phyloP scores from a whole-genome alignment of 2,113 vertebrate species.

The Rutilus rutilus region DNA sequence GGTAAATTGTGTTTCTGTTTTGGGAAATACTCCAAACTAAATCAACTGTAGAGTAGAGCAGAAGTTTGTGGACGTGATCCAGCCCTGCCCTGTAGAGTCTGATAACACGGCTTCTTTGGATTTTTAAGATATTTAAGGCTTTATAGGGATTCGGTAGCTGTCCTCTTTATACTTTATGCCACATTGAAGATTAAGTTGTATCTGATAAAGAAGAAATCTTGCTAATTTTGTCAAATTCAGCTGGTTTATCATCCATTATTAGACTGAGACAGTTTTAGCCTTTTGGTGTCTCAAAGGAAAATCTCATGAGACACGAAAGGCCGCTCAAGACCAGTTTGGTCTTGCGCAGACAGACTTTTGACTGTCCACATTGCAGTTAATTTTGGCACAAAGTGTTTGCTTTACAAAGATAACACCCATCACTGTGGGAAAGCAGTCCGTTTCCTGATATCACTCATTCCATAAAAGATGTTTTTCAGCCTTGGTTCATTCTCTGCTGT shows the following conservation, averaged over 20 bases:
- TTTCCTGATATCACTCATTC: too few relatives aligned
- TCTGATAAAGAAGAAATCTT: slow-evolving; percentile 39
- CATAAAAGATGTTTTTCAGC: too few relatives aligned
- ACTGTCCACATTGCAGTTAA: not conserved
- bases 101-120: slow-evolving; percentile 10
- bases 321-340: not conserved
- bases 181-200: slow-evolving; percentile 38
- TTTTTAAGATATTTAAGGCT: slow-evolving; percentile 1
- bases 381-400: slow-evolving; percentile 17
- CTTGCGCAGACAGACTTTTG: not conserved
- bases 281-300: slow-evolving; percentile 1
- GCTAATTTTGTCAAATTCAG: slow-evolving; percentile 32
- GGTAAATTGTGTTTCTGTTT: slow-evolving; percentile 32
- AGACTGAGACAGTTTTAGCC: not conserved
- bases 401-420: not conserved
- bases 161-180: slow-evolving; percentile 18
- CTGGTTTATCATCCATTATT: slow-evolving; percentile 7
- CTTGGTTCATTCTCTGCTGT: too few relatives aligned
- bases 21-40: slow-evolving; percentile 50
- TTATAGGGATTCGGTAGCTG: slow-evolving; percentile 13
- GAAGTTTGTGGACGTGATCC: slow-evolving; percentile 11
- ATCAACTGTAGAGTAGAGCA: slow-evolving; percentile 14
- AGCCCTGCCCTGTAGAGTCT: not conserved
- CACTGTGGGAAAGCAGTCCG: too few relatives aligned
- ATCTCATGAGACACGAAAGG: not conserved